A percentile compares a stretch with the other conserved stretches of the same genome.
These are phyloP conservation scores for Heliconius erato DNA, from an alignment of 2,888 invertebrate genomes.

Conservation along the genomic window DNA sequence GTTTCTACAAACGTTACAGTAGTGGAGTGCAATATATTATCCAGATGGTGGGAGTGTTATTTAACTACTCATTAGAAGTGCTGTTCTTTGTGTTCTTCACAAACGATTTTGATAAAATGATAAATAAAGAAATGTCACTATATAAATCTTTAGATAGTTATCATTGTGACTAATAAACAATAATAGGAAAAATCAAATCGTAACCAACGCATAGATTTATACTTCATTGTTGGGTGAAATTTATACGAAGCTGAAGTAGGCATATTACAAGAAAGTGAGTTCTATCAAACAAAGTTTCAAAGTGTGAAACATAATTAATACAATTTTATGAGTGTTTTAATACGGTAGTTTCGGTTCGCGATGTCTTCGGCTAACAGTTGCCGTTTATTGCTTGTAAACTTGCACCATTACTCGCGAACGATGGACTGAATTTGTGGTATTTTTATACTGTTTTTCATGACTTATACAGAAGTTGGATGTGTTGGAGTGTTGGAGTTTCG, in stretches of 20 bases:
- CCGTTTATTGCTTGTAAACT: constrained; percentile 44
- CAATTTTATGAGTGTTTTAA: constrained; percentile 41
- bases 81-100: too few species aligned
- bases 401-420: constrained; percentile 39
- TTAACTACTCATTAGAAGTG: too few species aligned
- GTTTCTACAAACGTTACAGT: too few species aligned
- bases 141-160: too few species aligned
- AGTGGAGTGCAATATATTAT: too few species aligned
- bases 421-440: constrained; percentile 35
- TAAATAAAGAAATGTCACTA: too few species aligned
- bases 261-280: not conserved
- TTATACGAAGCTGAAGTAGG: not conserved
- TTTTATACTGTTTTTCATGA: constrained; percentile 39
- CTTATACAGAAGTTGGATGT: constrained; percentile 15
- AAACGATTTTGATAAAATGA: too few species aligned
- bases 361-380: constrained; percentile 34
- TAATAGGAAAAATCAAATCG: not conserved
- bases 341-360: constrained; percentile 34
- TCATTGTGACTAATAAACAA: not conserved
- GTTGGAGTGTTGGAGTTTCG: not conserved
- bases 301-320: constrained; percentile 35
- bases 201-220: not conserved
- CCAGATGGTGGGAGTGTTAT: too few species aligned
- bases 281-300: constrained; percentile 2
- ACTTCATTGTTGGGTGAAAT: not conserved